These are phyloP conservation scores for Cryptomyrus ogoouensis DNA, from an alignment of 2,113 vertebrate species.

Conservation along the genomic window DNA sequence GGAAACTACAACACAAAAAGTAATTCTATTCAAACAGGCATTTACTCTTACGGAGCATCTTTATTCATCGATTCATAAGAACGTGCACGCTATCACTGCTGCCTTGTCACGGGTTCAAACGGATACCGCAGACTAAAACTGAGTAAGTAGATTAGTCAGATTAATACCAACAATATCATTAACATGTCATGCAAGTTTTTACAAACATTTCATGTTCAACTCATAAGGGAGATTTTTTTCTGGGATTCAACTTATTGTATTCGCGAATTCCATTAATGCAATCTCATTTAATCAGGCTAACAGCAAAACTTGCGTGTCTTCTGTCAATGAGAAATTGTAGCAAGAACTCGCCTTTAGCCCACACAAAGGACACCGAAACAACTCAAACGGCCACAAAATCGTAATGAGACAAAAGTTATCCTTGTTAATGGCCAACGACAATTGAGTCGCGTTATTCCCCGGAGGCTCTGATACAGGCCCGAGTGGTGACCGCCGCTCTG, in stretches of 20 bases:
- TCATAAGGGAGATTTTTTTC: neutral
- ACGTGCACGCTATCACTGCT: neutral
- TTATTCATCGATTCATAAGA: neutral
- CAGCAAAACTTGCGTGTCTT: neutral
- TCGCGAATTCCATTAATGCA: neutral
- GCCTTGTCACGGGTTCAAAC: neutral
- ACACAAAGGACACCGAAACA: neutral
- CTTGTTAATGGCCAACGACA: constrained; percentile 20
- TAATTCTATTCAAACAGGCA: neutral
- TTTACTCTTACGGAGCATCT: neutral
- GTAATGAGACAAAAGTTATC: constrained; percentile 32
- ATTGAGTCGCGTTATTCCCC: neutral
- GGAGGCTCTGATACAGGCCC: neutral
- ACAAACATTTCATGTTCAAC: neutral
- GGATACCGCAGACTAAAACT: neutral
- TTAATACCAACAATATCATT: neutral
- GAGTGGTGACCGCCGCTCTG: neutral
- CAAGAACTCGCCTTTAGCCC: neutral
- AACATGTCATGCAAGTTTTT: neutral
- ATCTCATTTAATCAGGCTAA: neutral
- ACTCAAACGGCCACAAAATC: neutral
- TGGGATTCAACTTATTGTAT: neutral
- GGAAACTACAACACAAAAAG: neutral
- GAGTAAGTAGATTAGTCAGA: neutral
- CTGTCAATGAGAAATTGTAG: neutral